Evolutionary conservation across 2,113 vertebrate genomes (phyloP).

Genomic region (Nycticorax nycticorax): DNA sequence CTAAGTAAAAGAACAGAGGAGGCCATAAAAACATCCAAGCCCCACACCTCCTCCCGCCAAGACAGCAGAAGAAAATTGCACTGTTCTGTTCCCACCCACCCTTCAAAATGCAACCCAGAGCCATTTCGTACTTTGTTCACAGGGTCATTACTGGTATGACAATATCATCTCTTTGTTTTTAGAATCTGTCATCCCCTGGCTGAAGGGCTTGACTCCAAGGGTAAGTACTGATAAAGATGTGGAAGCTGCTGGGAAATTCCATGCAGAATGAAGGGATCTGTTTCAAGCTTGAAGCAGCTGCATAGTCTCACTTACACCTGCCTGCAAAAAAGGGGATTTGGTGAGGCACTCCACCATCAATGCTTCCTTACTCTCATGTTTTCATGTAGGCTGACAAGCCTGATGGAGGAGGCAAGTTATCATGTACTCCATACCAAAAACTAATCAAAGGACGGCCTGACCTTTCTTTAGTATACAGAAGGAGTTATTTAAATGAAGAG

Average conservation of each 20-base stretch:
- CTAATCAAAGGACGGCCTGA: not conserved
- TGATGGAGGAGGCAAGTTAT: not conserved
- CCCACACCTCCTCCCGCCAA: no score
- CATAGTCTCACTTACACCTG: not conserved
- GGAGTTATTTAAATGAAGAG: not conserved
- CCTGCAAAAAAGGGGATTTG: not conserved
- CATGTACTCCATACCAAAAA: not conserved
- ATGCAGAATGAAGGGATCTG: not conserved
- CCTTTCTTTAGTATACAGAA: not conserved
- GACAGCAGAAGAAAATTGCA: not conserved
- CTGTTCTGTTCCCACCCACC: accelerated
- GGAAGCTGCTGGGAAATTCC: slow-evolving; percentile 26
- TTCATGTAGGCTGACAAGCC: not conserved
- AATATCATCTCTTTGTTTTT: slow-evolving; percentile 22
- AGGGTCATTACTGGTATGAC: not conserved
- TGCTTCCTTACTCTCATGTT: not conserved
- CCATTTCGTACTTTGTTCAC: not conserved
- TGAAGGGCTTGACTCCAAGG: not conserved
- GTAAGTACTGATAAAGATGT: not conserved
- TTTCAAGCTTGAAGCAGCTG: not conserved
- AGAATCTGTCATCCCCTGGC: not conserved
- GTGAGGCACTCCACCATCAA: not conserved
- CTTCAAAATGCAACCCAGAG: not conserved
- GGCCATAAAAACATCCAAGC: accelerated
- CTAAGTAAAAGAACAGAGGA: not conserved